Conservation (phyloP, 2,888 invertebrate species). For the Eudasyphora cyanicolor region DNA sequence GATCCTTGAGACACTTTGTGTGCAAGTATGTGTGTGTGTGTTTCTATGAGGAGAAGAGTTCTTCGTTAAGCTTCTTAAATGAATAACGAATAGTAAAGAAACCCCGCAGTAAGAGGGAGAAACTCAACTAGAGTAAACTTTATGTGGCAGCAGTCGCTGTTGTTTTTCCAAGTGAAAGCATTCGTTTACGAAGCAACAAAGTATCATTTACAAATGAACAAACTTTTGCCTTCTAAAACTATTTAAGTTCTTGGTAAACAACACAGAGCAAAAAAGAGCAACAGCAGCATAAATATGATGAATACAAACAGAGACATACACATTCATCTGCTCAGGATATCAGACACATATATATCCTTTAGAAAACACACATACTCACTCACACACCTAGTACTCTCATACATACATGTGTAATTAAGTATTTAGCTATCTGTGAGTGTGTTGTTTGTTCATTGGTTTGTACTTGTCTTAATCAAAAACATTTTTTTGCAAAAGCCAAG, state of each 20-base stretch:
- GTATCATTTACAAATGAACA: conserved; percentile 43
- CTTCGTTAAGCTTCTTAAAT: neutral
- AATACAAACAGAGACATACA: neutral
- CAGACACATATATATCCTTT: neutral
- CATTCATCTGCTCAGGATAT: neutral
- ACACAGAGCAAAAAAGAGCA: neutral
- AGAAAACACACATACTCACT: neutral
- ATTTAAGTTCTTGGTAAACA: conserved; percentile 10
- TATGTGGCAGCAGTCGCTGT: neutral
- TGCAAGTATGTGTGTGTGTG: too few relatives aligned
- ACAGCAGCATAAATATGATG: conserved; percentile 1
- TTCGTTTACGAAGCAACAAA: neutral
- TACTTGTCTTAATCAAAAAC: neutral
- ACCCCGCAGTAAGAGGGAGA: too few relatives aligned
- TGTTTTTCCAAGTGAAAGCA: conserved; percentile 18
- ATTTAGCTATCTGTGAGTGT: neutral
- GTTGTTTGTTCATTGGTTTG: neutral
- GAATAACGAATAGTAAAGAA: neutral
- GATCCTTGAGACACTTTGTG: conserved; percentile 16
- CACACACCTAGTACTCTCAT: neutral
- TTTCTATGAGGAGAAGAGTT: neutral
- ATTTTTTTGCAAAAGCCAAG: neutral
- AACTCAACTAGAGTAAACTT: neutral
- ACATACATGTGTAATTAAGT: conserved; percentile 25
- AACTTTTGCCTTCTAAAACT: conserved; percentile 2